A percentile compares a stretch with the other conserved stretches of the same genome.
These are phyloP conservation scores for Silvanus unidentatus DNA, from an alignment of 2,888 invertebrate species.

Conservation along the genomic window DNA sequence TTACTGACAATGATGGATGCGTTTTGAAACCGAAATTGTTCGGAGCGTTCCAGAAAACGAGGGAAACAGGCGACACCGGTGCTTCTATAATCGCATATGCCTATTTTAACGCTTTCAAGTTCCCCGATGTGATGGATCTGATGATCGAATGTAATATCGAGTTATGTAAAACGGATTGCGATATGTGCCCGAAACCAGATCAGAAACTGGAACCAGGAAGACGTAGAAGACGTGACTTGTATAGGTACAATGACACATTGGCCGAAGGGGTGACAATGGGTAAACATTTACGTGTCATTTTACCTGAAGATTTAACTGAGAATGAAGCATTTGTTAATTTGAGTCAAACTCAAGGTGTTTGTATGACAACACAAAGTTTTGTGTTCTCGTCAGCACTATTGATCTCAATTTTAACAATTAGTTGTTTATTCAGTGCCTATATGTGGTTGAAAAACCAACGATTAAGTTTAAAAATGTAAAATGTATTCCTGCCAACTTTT, in stretches of 20 bases:
- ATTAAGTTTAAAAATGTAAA: background rate
- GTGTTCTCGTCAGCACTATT: constrained; percentile 57
- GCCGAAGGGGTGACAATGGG: constrained; percentile 59
- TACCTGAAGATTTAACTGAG: constrained; percentile 60
- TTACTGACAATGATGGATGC: constrained; percentile 73
- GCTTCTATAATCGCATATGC: constrained; percentile 72
- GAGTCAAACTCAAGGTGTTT: constrained; percentile 48
- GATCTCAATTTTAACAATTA: constrained; percentile 55
- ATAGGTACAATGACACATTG: constrained; percentile 50
- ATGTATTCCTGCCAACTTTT: background rate
- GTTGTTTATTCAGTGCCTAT: constrained; percentile 50
- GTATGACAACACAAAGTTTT: constrained; percentile 60
- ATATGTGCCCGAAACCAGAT: constrained; percentile 61
- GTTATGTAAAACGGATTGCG: constrained; percentile 73
- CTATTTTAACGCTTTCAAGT: constrained; percentile 76
- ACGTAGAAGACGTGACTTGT: constrained; percentile 45
- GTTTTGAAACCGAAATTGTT: constrained; percentile 73
- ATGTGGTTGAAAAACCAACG: constrained; percentile 47
- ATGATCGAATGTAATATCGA: constrained; percentile 78
- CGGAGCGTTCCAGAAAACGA: constrained; percentile 75
- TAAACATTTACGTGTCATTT: constrained; percentile 61
- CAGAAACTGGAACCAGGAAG: constrained; percentile 55
- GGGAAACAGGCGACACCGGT: constrained; percentile 65
- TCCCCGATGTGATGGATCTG: constrained; percentile 78
- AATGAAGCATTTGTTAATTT: constrained; percentile 37